These are phyloP conservation scores for Procambarus virginalis DNA, from an alignment of 1,140 invertebrate genomes.

Conservation along the genomic window DNA sequence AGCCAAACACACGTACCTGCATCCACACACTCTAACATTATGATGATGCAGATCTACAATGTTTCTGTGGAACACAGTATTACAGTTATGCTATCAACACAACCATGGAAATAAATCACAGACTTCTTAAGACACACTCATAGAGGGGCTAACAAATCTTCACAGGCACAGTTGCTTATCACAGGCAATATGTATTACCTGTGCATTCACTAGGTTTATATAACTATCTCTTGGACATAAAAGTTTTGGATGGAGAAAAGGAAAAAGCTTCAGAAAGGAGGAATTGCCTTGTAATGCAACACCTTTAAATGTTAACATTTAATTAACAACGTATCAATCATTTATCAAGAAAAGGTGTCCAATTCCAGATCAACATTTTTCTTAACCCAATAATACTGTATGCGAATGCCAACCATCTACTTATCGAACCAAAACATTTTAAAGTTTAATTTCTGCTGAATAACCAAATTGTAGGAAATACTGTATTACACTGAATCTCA, in stretches of 20 bases:
- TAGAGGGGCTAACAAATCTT: neutral
- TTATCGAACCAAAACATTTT: too few species aligned
- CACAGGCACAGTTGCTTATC: neutral
- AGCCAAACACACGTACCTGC: neutral
- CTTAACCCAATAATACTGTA: neutral
- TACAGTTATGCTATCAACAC: neutral
- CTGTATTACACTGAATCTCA: neutral
- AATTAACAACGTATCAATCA: neutral
- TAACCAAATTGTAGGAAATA: too few species aligned
- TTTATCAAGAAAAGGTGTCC: neutral
- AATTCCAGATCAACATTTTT: neutral
- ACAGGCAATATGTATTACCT: neutral
- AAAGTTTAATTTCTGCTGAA: too few species aligned
- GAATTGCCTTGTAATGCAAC: neutral
- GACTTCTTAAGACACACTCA: neutral
- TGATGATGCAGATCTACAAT: neutral
- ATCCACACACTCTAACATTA: neutral
- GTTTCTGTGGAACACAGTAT: neutral
- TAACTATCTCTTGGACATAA: neutral
- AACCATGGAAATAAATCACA: conserved; percentile 11
- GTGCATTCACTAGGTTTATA: neutral
- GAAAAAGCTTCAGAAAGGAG: neutral
- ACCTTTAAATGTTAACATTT: neutral
- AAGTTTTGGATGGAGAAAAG: neutral
- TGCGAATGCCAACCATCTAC: neutral